A percentile compares a stretch with the other conserved stretches of the same genome.
Evolutionary conservation across 1,140 invertebrate species (phyloP).

Genomic region (Nasonia longicornis): DNA sequence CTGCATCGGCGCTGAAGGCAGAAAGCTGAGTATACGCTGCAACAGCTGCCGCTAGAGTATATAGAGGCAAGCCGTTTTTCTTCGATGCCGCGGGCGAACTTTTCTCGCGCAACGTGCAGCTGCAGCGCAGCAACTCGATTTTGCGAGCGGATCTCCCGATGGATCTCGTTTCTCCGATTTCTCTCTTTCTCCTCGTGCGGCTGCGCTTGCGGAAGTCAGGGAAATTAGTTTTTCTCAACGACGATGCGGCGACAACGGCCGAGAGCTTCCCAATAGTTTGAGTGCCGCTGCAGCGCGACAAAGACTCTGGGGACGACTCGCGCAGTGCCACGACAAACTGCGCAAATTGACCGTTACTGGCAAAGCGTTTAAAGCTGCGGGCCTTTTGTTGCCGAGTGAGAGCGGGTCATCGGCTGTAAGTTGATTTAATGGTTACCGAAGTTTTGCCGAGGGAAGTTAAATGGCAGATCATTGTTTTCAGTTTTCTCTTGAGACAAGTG

Average conservation of each 20-base stretch:
- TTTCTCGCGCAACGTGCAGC: not conserved
- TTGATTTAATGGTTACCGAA: too few relatives aligned
- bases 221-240: conserved; percentile 11
- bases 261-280: not conserved
- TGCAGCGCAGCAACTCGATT: not conserved
- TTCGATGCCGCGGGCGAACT: not conserved
- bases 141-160: not conserved
- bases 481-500: too few relatives aligned
- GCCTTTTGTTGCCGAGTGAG: too few relatives aligned
- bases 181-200: not conserved
- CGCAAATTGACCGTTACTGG: too few relatives aligned
- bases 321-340: too few relatives aligned
- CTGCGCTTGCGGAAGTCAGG: not conserved
- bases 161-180: not conserved
- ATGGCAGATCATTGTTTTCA: too few relatives aligned
- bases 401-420: too few relatives aligned
- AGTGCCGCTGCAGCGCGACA: not conserved
- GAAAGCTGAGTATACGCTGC: not conserved
- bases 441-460: too few relatives aligned
- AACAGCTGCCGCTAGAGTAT: not conserved
- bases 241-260: not conserved
- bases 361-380: too few relatives aligned
- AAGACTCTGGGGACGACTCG: not conserved
- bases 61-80: not conserved
- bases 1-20: not conserved